Base-by-base conservation (phyloP, 2,888 invertebrate genomes). In the Pseudeuparius sepicola region DNA sequence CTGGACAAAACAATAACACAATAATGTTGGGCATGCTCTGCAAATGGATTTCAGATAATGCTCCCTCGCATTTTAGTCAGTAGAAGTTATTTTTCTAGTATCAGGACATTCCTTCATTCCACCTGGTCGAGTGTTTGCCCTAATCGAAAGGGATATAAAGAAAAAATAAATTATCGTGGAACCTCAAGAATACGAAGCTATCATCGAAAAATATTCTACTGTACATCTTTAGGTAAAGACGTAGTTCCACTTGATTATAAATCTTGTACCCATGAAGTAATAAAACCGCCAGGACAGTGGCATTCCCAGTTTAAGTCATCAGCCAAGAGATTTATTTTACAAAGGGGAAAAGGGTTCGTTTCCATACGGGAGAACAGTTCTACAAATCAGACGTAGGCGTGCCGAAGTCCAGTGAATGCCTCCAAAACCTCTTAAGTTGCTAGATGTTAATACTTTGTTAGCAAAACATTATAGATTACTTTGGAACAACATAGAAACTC, bases 1-100 rank as follows among this genome's bases (percentile, higher is more conserved):
- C 41, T 14, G 51, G 54, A n/a, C 52, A 55, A 40, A 55, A 52
- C 35, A 54, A 52, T 36, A 54, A 53, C 41, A 39, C 46, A 4
- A 48, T 39, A 5, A 39, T 54, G 38, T 23, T 49, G 15, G 45
- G 39, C 17, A 50, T 53, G 48, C 44, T 37, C 24, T 30, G 31
- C 24, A 41, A 39, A 28, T 52, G 49, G 50, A 26, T 51, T 14
- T 15, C 15, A 24, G 29, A 32, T 18, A 23, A 34, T 31, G 45
- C 49, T 17, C 45, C 48, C 23, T 17, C 24, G 18, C 20, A 24
- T 24, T 29, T 43, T 14, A 39, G 36, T 25, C 12, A 30, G 24
- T 45, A 11, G 44, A 45, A 40, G 18, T 45, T 20, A 33, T 45
- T n/a, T 44, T 45, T 31, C 45, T 13, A 24, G 24, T 35, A 24